phyloP scores from a whole-genome alignment of 2,888 invertebrate species.

The Leucania comma region DNA sequence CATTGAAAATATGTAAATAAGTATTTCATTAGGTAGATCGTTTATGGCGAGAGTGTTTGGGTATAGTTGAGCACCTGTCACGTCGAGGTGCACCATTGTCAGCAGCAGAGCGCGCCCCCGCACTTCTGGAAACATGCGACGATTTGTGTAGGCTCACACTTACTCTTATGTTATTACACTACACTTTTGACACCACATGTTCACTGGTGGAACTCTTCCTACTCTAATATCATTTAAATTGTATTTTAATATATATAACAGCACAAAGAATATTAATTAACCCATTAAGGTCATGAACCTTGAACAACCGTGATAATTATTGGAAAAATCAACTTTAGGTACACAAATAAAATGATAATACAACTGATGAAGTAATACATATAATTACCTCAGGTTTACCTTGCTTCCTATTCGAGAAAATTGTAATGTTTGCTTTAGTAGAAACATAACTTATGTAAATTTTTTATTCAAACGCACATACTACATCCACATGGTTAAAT shows the following conservation, averaged over 20 bases:
- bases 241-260: slow-evolving; percentile 53
- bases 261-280: slow-evolving; percentile 72
- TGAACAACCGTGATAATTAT: slow-evolving; percentile 71
- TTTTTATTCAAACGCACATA: slow-evolving; percentile 72
- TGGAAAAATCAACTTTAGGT: slow-evolving; percentile 44
- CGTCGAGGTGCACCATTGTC: slow-evolving; percentile 88
- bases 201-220: slow-evolving; percentile 25
- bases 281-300: slow-evolving; percentile 80
- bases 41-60: slow-evolving; percentile 83
- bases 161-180: slow-evolving; percentile 37
- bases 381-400: slow-evolving; percentile 83
- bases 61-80: slow-evolving; percentile 80
- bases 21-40: slow-evolving; percentile 89
- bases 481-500: slow-evolving; percentile 71
- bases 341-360: slow-evolving; percentile 55
- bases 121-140: slow-evolving; percentile 77
- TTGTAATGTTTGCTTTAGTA: slow-evolving; percentile 84
- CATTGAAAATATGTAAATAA: slow-evolving; percentile 89
- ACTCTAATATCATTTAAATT: slow-evolving; percentile 38
- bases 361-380: slow-evolving; percentile 56
- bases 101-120: slow-evolving; percentile 69
- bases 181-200: slow-evolving; percentile 41
- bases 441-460: slow-evolving; percentile 87
- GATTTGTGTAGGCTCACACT: slow-evolving; percentile 42
- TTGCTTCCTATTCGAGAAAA: slow-evolving; percentile 83